Conservation (phyloP, 2,113 vertebrate genomes). For the Ascaphus truei region DNA sequence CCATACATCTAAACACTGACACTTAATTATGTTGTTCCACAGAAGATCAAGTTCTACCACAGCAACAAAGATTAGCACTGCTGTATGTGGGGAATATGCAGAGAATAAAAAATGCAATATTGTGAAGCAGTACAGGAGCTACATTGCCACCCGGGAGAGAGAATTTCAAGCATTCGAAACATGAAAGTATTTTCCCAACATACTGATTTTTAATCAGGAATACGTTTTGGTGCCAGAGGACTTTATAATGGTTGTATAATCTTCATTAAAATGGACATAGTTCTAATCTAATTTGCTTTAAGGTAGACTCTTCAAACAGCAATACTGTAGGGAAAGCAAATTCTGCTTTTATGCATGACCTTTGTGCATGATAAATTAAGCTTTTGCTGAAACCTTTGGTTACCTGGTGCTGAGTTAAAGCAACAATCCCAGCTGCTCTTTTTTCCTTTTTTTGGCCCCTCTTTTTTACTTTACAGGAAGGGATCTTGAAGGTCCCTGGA, state of each 20-base stretch:
- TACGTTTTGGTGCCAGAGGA: slow-evolving; percentile 44
- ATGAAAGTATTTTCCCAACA: slow-evolving; percentile 50
- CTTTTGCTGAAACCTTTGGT: too few species aligned
- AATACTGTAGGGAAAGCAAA: background rate
- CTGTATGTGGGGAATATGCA: slow-evolving; percentile 57
- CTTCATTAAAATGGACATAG: slow-evolving; percentile 37
- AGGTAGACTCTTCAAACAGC: slow-evolving; percentile 6
- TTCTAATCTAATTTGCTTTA: slow-evolving; percentile 32
- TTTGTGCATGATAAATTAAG: too few species aligned
- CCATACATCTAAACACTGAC: slow-evolving; percentile 57
- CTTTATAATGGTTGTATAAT: slow-evolving; percentile 16
- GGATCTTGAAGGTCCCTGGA: too few species aligned
- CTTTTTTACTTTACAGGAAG: too few species aligned
- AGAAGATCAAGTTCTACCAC: slow-evolving; percentile 69
- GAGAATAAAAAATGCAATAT: slow-evolving; percentile 55
- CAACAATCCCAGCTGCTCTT: too few species aligned
- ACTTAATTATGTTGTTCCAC: slow-evolving; percentile 64
- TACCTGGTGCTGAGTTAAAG: too few species aligned
- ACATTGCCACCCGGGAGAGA: slow-evolving; percentile 52
- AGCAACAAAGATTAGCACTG: slow-evolving; percentile 63
- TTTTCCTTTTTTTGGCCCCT: too few species aligned
- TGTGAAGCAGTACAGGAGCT: slow-evolving; percentile 46
- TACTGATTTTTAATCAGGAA: slow-evolving; percentile 35
- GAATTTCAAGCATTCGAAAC: slow-evolving; percentile 52
- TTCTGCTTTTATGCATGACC: background rate